These are phyloP conservation scores for Lasioglossum lativentre DNA, from an alignment of 2,888 invertebrate species.

Conservation along the genomic window DNA sequence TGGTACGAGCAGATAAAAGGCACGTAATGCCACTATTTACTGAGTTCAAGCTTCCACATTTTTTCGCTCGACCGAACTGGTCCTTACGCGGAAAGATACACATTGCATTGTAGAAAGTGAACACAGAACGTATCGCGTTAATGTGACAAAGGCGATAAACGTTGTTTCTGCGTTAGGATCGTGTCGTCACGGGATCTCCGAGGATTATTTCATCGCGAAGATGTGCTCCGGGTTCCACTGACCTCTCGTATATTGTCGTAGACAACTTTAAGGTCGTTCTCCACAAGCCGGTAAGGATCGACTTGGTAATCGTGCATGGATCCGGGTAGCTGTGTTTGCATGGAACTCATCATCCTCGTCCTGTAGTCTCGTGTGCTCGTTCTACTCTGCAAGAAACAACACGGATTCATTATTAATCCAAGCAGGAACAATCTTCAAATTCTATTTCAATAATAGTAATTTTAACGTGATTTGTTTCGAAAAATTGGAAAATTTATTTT, in stretches of 20 bases:
- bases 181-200: neutral
- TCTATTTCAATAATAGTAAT: neutral
- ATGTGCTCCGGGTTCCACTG: slow-evolving; percentile 72
- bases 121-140: neutral
- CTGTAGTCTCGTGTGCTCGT: slow-evolving; percentile 73
- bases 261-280: slow-evolving; percentile 94
- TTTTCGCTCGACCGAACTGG: slow-evolving; percentile 14
- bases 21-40: slow-evolving; percentile 2
- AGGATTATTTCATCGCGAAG: neutral
- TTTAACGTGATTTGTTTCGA: no score
- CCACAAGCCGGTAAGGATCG: slow-evolving; percentile 94
- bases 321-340: slow-evolving; percentile 92
- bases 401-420: slow-evolving; percentile 31
- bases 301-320: slow-evolving; percentile 92
- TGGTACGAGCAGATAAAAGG: neutral
- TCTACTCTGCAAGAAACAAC: slow-evolving; percentile 74
- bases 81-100: neutral
- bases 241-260: slow-evolving; percentile 95
- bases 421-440: no score
- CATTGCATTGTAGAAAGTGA: slow-evolving; percentile 23
- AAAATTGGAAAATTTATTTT: neutral
- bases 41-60: slow-evolving; percentile 18
- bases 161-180: neutral
- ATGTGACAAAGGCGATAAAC: neutral
- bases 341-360: slow-evolving; percentile 88